Conservation (phyloP, 2,888 invertebrate species). For the Nymphalis polychloros region DNA sequence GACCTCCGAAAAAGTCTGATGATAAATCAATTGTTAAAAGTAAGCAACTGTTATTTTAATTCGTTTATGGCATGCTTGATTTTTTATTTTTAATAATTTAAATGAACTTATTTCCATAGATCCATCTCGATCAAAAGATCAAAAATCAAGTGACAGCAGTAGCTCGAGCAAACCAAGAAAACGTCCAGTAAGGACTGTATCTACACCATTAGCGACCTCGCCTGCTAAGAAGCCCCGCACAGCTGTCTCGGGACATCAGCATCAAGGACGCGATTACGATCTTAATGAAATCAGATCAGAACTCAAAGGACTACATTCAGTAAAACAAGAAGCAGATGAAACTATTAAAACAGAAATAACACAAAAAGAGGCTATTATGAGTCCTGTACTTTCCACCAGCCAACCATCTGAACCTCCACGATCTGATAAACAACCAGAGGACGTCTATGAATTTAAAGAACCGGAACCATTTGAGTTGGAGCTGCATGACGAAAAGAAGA, state of each 20-base stretch:
- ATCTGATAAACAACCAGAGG: constrained; percentile 77
- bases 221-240: constrained; percentile 67
- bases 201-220: constrained; percentile 61
- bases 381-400: constrained; percentile 37
- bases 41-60: constrained; percentile 43
- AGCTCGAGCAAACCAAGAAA: constrained; percentile 72
- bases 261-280: constrained; percentile 87
- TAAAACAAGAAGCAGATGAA: constrained; percentile 75
- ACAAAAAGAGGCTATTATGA: constrained; percentile 52
- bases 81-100: not conserved
- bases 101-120: constrained; percentile 47
- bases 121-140: constrained; percentile 64
- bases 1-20: constrained; percentile 66
- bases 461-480: constrained; percentile 94
- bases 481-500: constrained; percentile 82
- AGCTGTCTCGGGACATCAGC: constrained; percentile 54
- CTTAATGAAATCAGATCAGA: constrained; percentile 92
- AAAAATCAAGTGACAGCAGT: constrained; percentile 70
- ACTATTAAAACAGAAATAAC: constrained; percentile 56
- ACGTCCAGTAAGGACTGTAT: constrained; percentile 62
- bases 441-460: constrained; percentile 94
- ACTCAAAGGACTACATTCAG: constrained; percentile 86
- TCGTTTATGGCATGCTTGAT: not conserved
- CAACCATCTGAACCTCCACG: constrained; percentile 52
- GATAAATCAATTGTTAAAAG: constrained; percentile 66